Evolutionary conservation across 2,113 vertebrate species (phyloP).

Genomic region (Anoplopoma fimbria): DNA sequence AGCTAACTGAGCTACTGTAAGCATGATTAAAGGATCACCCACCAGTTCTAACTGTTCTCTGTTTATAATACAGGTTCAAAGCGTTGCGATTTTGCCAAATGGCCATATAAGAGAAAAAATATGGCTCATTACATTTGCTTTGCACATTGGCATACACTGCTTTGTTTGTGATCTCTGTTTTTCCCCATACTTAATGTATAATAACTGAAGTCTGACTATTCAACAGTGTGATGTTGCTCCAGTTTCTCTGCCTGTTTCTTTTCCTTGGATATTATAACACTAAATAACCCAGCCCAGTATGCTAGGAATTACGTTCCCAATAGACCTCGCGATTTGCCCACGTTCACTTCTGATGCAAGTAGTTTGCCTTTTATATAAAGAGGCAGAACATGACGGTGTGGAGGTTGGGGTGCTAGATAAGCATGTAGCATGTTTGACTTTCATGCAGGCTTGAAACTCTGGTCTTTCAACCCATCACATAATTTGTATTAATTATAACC

Average conservation of each 20-base stretch:
- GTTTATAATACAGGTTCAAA: not conserved
- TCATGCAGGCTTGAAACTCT: too few species aligned
- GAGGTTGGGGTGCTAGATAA: not conserved
- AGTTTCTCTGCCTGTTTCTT: not conserved
- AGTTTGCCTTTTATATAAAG: not conserved
- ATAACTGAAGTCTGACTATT: not conserved
- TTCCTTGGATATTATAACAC: not conserved
- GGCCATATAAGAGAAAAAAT: not conserved
- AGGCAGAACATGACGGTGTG: not conserved
- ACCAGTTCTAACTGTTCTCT: not conserved
- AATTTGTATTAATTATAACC: not conserved
- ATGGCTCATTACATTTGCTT: not conserved
- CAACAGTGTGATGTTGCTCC: not conserved
- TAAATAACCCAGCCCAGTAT: not conserved
- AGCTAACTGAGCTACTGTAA: conserved; percentile 9
- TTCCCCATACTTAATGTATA: not conserved
- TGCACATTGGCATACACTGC: not conserved
- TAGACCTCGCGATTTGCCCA: not conserved
- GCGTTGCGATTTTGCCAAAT: not conserved
- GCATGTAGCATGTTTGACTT: not conserved
- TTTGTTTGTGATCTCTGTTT: not conserved
- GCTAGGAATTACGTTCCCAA: not conserved
- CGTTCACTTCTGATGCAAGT: not conserved
- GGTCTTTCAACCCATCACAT: not conserved
- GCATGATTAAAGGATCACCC: conserved; percentile 13